Evolutionary conservation across 2,113 vertebrate species (phyloP), one percentile per base, ranked within the genome.

Genomic region (Scalopus aquaticus): DNA sequence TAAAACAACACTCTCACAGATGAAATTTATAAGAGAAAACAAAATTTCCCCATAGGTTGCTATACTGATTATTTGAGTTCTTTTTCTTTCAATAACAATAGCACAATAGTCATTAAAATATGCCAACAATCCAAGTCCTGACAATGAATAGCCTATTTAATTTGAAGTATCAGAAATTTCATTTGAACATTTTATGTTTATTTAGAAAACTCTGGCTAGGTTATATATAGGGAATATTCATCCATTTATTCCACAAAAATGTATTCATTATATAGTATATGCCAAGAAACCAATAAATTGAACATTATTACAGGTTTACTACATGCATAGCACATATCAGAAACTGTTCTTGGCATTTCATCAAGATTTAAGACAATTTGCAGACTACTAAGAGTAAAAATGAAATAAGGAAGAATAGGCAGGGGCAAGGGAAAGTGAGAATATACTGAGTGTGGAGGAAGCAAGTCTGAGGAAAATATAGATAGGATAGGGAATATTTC

Each of bases 1-100:
- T 74, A 69, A 97, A 92, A 88, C 84, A 97, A 84, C 65, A 46
- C 32, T 79, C 77, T 96, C 96, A 94, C 64, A 94, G 91, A 93
- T 84, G 37, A 92, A 97, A 96, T 90, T 95, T 94, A 82, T 60
- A 69, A 91, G 54, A 96, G 79, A 90, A 97, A 97, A 95, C 16
- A 91, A 87, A 81, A 80, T 58, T 94, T 86, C 85, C 30, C 37
- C 73, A 54, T 46, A 0, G 44, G 88, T 60, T 94, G 9, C 77
- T 46, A 1, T 10, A 26, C 67, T 92, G 79, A 86, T 26, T 90
- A 70, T 37, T 51, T 24, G 49, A 44, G 5, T 8, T 12, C 44
- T 44, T n/a, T 88, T 69, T 69, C 44, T 95, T 83, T 88, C 88
- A 92, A 24, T 90, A 94, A 92, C 62, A 93, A 35, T 51, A 87